These are phyloP conservation scores for Lutjanus campechanus DNA, from an alignment of 2,797 vertebrate species.

Conservation along the genomic window DNA sequence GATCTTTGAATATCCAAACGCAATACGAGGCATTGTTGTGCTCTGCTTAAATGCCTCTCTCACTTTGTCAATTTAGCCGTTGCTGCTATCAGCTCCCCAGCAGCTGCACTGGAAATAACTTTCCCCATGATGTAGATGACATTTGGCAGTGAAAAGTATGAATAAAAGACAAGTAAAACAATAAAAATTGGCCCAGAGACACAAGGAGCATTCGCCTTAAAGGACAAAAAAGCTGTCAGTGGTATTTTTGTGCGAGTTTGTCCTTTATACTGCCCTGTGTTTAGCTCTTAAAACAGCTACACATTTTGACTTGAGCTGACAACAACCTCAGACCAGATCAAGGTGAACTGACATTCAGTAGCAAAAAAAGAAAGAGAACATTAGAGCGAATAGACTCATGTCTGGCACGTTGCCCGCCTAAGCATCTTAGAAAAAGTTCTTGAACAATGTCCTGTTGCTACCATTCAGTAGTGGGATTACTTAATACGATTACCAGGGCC, in stretches of 20 bases:
- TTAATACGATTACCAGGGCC: slow-evolving; percentile 80
- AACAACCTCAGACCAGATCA: slow-evolving; percentile 49
- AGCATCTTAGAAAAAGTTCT: slow-evolving; percentile 69
- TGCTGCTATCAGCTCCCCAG: neutral
- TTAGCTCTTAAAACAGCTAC: slow-evolving; percentile 18
- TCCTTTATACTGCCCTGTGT: neutral
- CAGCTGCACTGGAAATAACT: slow-evolving; percentile 12
- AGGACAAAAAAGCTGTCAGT: neutral
- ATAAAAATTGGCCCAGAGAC: neutral
- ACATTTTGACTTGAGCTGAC: slow-evolving; percentile 16
- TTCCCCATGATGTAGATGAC: neutral
- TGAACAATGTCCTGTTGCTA: slow-evolving; percentile 71
- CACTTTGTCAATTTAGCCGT: neutral
- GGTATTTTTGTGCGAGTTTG: slow-evolving; percentile 3
- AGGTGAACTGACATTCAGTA: slow-evolving; percentile 64
- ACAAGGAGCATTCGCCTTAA: neutral
- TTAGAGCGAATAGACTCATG: slow-evolving; percentile 48
- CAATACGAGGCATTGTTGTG: neutral
- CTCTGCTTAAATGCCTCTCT: neutral
- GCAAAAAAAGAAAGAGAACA: slow-evolving; percentile 35
- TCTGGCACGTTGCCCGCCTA: slow-evolving; percentile 61
- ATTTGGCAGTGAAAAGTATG: slow-evolving; percentile 1
- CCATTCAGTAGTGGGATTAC: slow-evolving; percentile 78
- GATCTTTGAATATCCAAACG: slow-evolving; percentile 10
- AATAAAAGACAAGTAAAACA: neutral